phyloP scores from a whole-genome alignment of 2,113 vertebrate species.

The Centropus unirufus region DNA sequence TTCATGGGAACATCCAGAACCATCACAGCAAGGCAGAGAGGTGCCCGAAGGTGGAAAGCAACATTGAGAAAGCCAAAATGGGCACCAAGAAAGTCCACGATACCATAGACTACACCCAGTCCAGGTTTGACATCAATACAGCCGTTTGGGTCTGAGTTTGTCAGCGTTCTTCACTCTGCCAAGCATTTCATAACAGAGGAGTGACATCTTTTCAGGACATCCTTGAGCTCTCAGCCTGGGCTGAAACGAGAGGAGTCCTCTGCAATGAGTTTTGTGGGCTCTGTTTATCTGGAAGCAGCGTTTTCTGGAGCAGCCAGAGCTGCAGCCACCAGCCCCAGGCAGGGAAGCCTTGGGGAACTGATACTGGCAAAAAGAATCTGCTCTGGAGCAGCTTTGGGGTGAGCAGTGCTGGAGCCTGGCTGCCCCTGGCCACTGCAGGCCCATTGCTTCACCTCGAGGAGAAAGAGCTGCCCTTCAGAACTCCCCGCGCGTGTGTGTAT shows the following conservation, averaged over 20 bases:
- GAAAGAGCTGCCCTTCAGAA: neutral
- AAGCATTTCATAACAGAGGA: neutral
- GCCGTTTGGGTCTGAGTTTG: constrained; percentile 92
- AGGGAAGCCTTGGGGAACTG: neutral
- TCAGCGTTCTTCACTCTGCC: neutral
- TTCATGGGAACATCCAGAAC: constrained; percentile 75
- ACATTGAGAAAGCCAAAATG: constrained; percentile 57
- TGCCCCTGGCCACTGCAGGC: fast-evolving
- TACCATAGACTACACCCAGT: constrained; percentile 69
- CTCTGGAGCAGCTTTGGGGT: neutral
- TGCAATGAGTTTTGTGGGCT: neutral
- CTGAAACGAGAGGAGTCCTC: neutral
- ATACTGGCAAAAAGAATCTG: fast-evolving
- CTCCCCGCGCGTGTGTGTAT: neutral
- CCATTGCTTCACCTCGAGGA: neutral
- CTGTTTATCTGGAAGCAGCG: fast-evolving
- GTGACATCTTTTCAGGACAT: neutral
- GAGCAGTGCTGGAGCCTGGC: neutral
- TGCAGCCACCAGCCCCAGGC: neutral
- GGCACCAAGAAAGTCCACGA: constrained; percentile 71
- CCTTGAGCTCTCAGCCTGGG: neutral
- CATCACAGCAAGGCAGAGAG: constrained; percentile 76
- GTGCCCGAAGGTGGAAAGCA: constrained; percentile 62
- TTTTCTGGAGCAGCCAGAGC: neutral
- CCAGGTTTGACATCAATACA: constrained; percentile 92